A percentile compares a stretch with the other conserved stretches of the same genome.
Conservation (phyloP, 2,888 invertebrate species). For the Hirudinaria manillensis region DNA sequence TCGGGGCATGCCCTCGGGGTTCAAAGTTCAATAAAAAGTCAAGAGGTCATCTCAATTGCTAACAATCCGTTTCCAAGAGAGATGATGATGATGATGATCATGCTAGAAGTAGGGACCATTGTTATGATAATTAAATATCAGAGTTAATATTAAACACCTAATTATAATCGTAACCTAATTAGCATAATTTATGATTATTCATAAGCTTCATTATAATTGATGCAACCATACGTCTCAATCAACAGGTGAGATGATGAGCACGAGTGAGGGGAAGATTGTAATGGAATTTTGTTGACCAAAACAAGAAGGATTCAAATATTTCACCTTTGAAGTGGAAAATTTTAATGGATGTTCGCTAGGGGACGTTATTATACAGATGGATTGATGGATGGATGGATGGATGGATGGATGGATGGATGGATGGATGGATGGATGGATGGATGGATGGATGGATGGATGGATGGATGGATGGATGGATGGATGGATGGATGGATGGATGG, state of each 20-base stretch:
- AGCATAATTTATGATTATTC: neutral
- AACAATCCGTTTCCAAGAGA: neutral
- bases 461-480: too few species aligned
- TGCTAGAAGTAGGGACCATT: neutral
- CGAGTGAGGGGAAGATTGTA: neutral
- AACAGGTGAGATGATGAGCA: neutral
- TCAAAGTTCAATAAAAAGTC: constrained; percentile 1
- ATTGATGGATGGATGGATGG: too few species aligned
- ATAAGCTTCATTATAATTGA: neutral
- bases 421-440: too few species aligned
- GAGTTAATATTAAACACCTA: too few species aligned
- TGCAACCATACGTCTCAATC: neutral
- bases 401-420: too few species aligned
- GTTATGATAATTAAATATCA: neutral
- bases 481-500: too few species aligned
- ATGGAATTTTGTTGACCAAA: constrained; percentile 11
- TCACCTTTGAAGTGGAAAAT: neutral
- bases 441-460: too few species aligned
- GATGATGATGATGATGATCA: constrained; percentile 13
- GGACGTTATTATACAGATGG: too few species aligned
- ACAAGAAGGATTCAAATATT: neutral
- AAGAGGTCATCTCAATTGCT: neutral
- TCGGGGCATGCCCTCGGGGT: neutral
- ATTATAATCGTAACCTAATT: neutral
- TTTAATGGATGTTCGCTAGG: constrained; percentile 4